A percentile compares a stretch with the other conserved stretches of the same genome.
Conservation (phyloP, 2,113 vertebrate species). For the Rissa tridactyla region DNA sequence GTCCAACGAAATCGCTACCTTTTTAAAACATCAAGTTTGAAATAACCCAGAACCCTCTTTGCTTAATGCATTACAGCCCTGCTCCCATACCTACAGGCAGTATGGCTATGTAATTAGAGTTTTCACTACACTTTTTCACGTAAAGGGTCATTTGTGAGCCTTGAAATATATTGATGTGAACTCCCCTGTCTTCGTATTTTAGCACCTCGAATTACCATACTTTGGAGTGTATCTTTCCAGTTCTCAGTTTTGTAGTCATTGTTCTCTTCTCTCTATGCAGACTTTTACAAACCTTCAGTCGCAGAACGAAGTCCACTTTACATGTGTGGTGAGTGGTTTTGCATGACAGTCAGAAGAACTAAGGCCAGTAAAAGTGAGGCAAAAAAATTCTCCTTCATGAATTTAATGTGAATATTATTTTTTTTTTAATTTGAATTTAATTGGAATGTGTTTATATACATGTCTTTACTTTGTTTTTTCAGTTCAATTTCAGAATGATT, state of each 20-base stretch:
- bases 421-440: not conserved
- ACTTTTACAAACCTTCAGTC: not conserved
- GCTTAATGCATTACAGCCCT: not conserved
- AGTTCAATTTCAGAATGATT: not conserved
- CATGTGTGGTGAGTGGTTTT: not conserved
- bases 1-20: not conserved
- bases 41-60: not conserved
- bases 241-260: not conserved
- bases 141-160: not conserved
- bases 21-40: not conserved
- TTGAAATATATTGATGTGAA: not conserved
- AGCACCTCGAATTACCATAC: not conserved
- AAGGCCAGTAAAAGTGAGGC: not conserved
- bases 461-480: not conserved
- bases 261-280: not conserved
- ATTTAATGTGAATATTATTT: not conserved
- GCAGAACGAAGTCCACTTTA: not conserved
- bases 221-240: not conserved
- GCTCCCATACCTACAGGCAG: not conserved
- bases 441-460: not conserved
- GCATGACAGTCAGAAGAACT: not conserved
- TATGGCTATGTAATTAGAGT: not conserved
- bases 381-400: not conserved
- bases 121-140: not conserved
- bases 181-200: not conserved